A percentile compares a stretch with the other conserved stretches of the same genome.
Conservation (phyloP, 2,888 invertebrate species). For the Steinernema hermaphroditum region DNA sequence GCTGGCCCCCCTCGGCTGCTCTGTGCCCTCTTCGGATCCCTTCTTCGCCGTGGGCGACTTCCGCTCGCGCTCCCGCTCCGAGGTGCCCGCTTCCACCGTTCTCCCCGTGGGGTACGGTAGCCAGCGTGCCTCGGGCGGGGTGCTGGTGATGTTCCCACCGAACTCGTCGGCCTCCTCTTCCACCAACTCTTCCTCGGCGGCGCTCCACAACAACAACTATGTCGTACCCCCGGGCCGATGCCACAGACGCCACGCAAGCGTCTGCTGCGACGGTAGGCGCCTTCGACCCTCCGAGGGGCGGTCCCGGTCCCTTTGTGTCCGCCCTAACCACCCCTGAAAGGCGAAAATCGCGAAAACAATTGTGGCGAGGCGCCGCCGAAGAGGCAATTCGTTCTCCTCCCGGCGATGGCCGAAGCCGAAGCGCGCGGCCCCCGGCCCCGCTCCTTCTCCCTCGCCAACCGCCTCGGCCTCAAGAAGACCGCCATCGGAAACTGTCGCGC, state of each 20-base stretch:
- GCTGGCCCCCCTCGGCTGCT: slow-evolving; percentile 4
- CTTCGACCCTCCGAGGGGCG: too few relatives aligned
- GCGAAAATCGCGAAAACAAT: slow-evolving; percentile 5
- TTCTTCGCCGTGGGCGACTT: slow-evolving; percentile 4
- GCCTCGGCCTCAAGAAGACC: slow-evolving; percentile 17
- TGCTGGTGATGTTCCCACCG: slow-evolving; percentile 19
- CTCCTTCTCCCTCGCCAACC: neutral
- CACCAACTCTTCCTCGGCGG: neutral
- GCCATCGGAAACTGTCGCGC: neutral
- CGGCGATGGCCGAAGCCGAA: slow-evolving; percentile 9
- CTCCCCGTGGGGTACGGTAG: neutral
- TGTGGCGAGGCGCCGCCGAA: neutral
- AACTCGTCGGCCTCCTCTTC: neutral
- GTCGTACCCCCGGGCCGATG: slow-evolving; percentile 1
- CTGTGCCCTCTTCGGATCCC: neutral
- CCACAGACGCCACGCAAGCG: slow-evolving; percentile 5
- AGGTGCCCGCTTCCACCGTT: slow-evolving; percentile 1
- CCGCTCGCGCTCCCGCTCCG: slow-evolving; percentile 13
- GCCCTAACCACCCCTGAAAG: neutral
- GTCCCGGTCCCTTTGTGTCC: too few relatives aligned
- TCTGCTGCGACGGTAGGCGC: slow-evolving; percentile 20
- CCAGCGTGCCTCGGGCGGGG: neutral
- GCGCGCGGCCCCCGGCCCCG: neutral
- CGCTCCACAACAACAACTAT: slow-evolving; percentile 18
- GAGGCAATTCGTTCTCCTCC: neutral